Evolutionary conservation across 1,140 invertebrate species (phyloP), one percentile per base, ranked within the genome.

Genomic region (Sycophila sp.): DNA sequence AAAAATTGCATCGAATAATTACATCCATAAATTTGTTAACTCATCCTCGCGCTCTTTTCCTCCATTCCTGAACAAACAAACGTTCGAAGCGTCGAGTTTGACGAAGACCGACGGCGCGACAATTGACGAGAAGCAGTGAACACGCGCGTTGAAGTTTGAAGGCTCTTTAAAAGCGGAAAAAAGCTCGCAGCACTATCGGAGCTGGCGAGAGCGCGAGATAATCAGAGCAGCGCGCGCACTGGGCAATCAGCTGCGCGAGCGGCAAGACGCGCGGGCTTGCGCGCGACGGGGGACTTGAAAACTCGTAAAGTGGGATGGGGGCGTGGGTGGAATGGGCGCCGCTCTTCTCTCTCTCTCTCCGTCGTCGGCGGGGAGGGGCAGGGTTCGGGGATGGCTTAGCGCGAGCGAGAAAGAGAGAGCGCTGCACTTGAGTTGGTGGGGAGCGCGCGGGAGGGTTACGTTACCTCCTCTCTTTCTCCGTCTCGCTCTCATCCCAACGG

Each of bases 281-380:
- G 26, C 49, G 49, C 49, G 73, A 71, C 69, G 71, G 42, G 38
- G 30, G 69, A 77, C 59, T 73, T 68, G 75, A 69, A 64, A 74
- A 62, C 49, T 56, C 26, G 38, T 45, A 70, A 65, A 58, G 77
- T 78, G 70, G 77, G 78, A 81, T 83, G 81, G 80, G 81, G 83
- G 82, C 82, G 83, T 84, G 83, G 81, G 83, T 83, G 83, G 81
- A 79, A 78, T 78, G 78, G 71, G 74, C 38, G 47, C 58, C 34
- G 7, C 34, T 19, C 32, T n/a, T n/a, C n/a, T n/a, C n/a, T n/a
- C n/a, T n/a, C n/a, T n/a, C n/a, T n/a, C n/a, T n/a, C n/a, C 22
- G 11, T 36, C 15, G 19, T 22, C 19, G 38, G 7, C 32, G 11
- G n/a, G 78, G 74, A 62, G 73, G 73, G 78, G 63, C 78, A 70